phyloP scores from a whole-genome alignment of 2,888 invertebrate species.

The Megalurothrips usitatus region DNA sequence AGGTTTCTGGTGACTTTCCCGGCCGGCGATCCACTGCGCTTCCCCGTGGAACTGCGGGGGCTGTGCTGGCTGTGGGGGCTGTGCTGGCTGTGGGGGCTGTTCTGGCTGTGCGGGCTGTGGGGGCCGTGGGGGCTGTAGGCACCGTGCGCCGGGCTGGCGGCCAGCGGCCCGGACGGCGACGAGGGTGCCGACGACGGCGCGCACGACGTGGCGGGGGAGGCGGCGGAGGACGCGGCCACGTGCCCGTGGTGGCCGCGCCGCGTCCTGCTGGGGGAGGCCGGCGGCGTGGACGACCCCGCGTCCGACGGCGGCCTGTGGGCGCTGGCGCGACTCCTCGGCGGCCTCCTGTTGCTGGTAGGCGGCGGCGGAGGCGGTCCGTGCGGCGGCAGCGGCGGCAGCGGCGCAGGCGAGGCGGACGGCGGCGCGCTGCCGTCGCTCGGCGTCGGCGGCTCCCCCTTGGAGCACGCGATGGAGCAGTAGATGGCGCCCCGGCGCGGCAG shows the following conservation, averaged over 20 bases:
- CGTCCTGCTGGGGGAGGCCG: slow-evolving; percentile 32
- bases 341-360: slow-evolving; percentile 87
- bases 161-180: slow-evolving; percentile 36
- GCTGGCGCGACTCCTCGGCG: slow-evolving; percentile 60
- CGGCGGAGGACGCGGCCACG: slow-evolving; percentile 48
- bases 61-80: slow-evolving; percentile 4
- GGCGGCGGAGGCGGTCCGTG: slow-evolving; percentile 92
- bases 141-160: slow-evolving; percentile 33
- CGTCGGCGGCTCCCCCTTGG: slow-evolving; percentile 84
- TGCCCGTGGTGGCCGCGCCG: slow-evolving; percentile 41
- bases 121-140: neutral
- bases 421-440: slow-evolving; percentile 55
- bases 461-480: slow-evolving; percentile 92
- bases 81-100: neutral
- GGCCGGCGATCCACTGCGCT: neutral
- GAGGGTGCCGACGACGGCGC: slow-evolving; percentile 37
- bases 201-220: slow-evolving; percentile 34
- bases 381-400: slow-evolving; percentile 50
- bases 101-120: neutral
- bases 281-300: slow-evolving; percentile 30
- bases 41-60: neutral
- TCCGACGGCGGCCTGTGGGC: slow-evolving; percentile 33
- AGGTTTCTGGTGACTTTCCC: slow-evolving; percentile 31
- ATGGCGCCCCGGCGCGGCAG: slow-evolving; percentile 87
- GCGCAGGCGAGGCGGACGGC: slow-evolving; percentile 49